Conservation (phyloP, 2,113 vertebrate genomes). For the Xiphophorus couchianus region DNA sequence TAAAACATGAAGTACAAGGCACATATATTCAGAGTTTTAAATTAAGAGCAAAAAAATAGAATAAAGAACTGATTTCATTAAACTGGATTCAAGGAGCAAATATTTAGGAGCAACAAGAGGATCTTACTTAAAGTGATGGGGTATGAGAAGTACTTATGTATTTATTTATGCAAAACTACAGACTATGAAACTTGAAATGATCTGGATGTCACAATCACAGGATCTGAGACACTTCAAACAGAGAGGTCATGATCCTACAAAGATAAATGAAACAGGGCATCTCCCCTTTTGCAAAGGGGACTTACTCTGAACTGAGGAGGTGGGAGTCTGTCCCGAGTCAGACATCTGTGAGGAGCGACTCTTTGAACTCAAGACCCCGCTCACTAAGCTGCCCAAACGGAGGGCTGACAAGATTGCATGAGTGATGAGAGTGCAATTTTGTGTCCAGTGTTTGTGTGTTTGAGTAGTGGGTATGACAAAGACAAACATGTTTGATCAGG, state of each 20-base stretch:
- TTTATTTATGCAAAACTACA: background rate
- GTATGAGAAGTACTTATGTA: background rate
- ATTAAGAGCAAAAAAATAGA: background rate
- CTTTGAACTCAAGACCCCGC: constrained; percentile 80
- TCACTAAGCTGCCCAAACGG: constrained; percentile 78
- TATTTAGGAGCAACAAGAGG: background rate
- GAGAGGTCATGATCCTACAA: constrained; percentile 15
- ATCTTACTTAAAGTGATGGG: background rate
- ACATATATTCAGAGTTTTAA: constrained; percentile 7
- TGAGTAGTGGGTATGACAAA: constrained; percentile 14
- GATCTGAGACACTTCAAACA: constrained; percentile 38
- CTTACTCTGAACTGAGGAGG: constrained; percentile 88
- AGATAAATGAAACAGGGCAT: constrained; percentile 28
- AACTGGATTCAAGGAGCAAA: background rate
- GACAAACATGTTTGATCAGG: constrained; percentile 20
- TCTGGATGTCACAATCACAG: constrained; percentile 8
- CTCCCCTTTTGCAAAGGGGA: constrained; percentile 57
- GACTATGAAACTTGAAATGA: constrained; percentile 15
- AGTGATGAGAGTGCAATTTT: constrained; percentile 29
- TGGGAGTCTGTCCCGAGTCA: constrained; percentile 80
- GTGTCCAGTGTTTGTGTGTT: constrained; percentile 28
- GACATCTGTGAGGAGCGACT: constrained; percentile 81
- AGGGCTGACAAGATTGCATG: constrained; percentile 77
- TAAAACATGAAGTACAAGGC: constrained; percentile 10
- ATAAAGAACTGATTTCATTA: too few relatives aligned